These are phyloP conservation scores for Clupea harengus DNA, from an alignment of 2,113 vertebrate species.

Conservation along the genomic window DNA sequence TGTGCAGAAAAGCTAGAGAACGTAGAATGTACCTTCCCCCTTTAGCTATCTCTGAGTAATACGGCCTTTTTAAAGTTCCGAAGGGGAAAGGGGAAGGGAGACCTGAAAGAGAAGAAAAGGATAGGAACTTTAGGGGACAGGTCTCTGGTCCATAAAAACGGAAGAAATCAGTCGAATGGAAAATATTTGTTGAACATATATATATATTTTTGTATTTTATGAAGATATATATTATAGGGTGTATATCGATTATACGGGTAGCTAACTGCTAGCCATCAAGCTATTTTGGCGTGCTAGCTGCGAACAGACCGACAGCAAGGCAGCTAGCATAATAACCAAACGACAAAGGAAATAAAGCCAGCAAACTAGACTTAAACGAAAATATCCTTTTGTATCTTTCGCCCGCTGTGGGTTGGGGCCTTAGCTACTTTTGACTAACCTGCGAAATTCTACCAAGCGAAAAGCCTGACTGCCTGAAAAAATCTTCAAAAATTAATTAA, in stretches of 20 bases:
- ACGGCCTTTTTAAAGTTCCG: slow-evolving; percentile 70
- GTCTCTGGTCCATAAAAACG: slow-evolving; percentile 17
- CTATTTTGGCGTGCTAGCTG: slow-evolving; percentile 39
- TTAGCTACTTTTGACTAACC: slow-evolving; percentile 29
- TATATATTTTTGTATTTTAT: slow-evolving; percentile 30
- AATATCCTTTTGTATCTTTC: slow-evolving; percentile 20
- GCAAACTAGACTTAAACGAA: slow-evolving; percentile 23
- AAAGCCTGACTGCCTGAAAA: slow-evolving; percentile 60
- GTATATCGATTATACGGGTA: slow-evolving; percentile 44
- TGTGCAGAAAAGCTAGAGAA: not conserved
- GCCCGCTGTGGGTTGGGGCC: slow-evolving; percentile 9
- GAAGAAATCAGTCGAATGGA: slow-evolving; percentile 11
- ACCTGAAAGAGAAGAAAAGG: slow-evolving; percentile 40
- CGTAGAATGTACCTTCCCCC: slow-evolving; percentile 46
- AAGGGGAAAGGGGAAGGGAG: slow-evolving; percentile 54
- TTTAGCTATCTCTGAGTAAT: slow-evolving; percentile 45
- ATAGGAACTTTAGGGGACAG: slow-evolving; percentile 36
- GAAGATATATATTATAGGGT: slow-evolving; percentile 33
- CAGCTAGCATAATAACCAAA: slow-evolving; percentile 43
- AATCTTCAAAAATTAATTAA: slow-evolving; percentile 67
- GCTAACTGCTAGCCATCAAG: slow-evolving; percentile 31
- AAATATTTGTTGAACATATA: slow-evolving; percentile 43
- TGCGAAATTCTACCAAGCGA: slow-evolving; percentile 42
- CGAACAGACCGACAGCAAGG: slow-evolving; percentile 29
- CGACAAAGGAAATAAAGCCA: slow-evolving; percentile 44